Evolutionary conservation across 2,888 invertebrate species (phyloP).

Genomic region (Plutella xylostella): DNA sequence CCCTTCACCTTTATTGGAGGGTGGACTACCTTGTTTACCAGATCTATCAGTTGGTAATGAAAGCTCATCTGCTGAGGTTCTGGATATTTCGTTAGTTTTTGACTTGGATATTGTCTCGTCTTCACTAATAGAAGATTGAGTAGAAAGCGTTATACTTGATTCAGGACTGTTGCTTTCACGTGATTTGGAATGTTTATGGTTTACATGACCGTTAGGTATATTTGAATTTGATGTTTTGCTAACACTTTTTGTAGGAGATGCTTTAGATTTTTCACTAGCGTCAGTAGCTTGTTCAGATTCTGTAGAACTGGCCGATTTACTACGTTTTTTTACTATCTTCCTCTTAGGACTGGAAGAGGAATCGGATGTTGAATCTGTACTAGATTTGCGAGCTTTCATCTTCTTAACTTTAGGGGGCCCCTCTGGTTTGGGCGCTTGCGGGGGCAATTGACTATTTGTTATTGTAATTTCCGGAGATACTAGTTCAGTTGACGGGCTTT

Average conservation of each 20-base stretch:
- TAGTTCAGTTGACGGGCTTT: constrained; percentile 43
- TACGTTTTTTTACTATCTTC: constrained; percentile 49
- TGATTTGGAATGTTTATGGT: constrained; percentile 49
- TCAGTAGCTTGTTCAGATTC: constrained; percentile 52
- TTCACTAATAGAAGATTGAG: constrained; percentile 60
- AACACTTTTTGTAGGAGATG: constrained; percentile 29
- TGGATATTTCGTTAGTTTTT: constrained; percentile 49
- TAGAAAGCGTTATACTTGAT: constrained; percentile 64
- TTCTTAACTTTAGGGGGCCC: constrained; percentile 39
- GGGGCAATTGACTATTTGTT: constrained; percentile 57
- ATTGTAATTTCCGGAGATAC: constrained; percentile 54
- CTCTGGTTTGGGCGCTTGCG: constrained; percentile 60
- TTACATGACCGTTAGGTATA: constrained; percentile 35
- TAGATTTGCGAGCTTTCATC: constrained; percentile 49
- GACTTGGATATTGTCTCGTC: constrained; percentile 48
- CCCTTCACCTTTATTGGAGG: constrained; percentile 47
- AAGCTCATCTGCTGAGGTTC: constrained; percentile 71
- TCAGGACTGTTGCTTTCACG: constrained; percentile 57
- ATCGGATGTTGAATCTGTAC: constrained; percentile 50
- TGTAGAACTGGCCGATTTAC: constrained; percentile 56
- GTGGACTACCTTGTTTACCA: constrained; percentile 62
- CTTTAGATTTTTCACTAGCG: constrained; percentile 25
- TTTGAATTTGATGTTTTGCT: constrained; percentile 35
- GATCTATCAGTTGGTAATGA: constrained; percentile 65
- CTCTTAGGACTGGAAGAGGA: constrained; percentile 40